Evolutionary conservation across 2,797 vertebrate species (phyloP), one percentile per base, ranked within the genome.

Genomic region (Zalophus californianus): DNA sequence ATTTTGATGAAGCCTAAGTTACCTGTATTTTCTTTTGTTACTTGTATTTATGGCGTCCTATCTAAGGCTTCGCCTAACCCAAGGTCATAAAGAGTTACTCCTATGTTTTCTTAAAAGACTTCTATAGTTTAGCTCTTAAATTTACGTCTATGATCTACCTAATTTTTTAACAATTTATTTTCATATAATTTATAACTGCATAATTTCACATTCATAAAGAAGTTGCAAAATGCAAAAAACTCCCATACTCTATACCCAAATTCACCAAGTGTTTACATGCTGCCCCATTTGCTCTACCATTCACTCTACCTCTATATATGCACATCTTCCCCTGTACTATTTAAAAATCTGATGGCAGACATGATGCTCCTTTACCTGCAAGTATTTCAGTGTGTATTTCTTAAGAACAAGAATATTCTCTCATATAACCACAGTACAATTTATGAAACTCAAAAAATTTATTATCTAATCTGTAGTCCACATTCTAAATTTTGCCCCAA

Each of bases 121-220:
- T 85, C 52, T 23, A 83, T 64, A 73, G 23, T 54, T 83, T 66
- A 62, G 70, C 60, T 78, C 38, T 86, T 62, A 86, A 62, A 50
- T 73, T 80, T 73, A 72, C 13, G 10, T 66, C 25, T 52, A 44
- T 16, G 38, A 91, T 18, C 14, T 62, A 77, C 27, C 11, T 78
- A 56, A 68, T 41, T 70, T 60, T 89, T 54, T 48, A 48, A 48
- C n/a, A 66, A 44, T 29, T 50, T 78, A 60, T 73, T 87, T 80
- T 50, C 44, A 44, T 54, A 62, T 62, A 62, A 78, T 15, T 77
- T 44, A 41, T 41, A 68, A 48, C n/a, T 90, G 23, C 21, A 41
- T 32, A 52, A 89, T 85, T 85, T 90, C 29, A 54, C 32, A 13
- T 35, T 96, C 86, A 35, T n/a, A 64, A 90, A 84, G 82, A 70